Conservation (phyloP, 2,888 invertebrate genomes). For the Drepanosiphum platanoidis region DNA sequence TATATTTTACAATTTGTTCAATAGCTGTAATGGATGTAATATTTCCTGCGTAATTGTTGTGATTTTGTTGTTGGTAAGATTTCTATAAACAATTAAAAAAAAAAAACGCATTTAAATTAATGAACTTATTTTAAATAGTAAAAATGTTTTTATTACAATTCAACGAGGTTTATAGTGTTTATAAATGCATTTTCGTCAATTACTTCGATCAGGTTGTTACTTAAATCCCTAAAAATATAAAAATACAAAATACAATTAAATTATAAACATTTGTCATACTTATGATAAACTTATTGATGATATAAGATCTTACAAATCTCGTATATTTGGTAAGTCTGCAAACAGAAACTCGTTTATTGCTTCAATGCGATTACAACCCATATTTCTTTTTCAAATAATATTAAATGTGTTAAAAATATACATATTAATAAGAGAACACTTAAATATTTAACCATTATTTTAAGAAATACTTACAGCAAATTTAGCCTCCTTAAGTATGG, state of each 20-base stretch:
- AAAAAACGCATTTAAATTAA: not conserved
- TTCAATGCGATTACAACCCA: constrained; percentile 64
- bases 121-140: too few relatives aligned
- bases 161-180: constrained; percentile 68
- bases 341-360: constrained; percentile 62
- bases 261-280: not conserved
- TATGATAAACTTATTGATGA: not conserved
- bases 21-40: constrained; percentile 5
- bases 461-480: constrained; percentile 68
- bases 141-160: constrained; percentile 70
- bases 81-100: not conserved
- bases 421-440: not conserved
- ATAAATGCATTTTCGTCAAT: constrained; percentile 69
- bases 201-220: constrained; percentile 68
- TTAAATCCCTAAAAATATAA: constrained; percentile 29
- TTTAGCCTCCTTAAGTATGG: constrained; percentile 68
- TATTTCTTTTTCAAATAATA: constrained; percentile 52
- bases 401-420: not conserved
- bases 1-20: constrained; percentile 43
- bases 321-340: constrained; percentile 54
- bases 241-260: not conserved
- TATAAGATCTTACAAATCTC: constrained; percentile 61
- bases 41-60: not conserved
- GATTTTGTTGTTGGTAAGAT: constrained; percentile 34
- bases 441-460: not conserved